phyloP scores from a whole-genome alignment of 2,113 vertebrate species.

The Clarias macrocephalus region DNA sequence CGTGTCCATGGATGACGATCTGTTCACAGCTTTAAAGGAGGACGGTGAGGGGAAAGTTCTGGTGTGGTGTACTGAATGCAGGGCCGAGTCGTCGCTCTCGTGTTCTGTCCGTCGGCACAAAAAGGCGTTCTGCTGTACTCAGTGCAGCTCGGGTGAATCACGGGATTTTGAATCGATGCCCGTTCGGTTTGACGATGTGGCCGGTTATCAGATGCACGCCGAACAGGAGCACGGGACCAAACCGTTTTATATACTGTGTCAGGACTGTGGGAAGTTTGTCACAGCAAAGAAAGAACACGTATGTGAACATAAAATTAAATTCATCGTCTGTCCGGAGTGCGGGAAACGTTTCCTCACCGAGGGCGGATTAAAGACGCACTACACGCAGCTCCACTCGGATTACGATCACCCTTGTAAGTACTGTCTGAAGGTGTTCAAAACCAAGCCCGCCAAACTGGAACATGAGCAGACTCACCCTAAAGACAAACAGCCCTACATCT shows the following conservation, averaged over 20 bases:
- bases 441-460: constrained; percentile 10
- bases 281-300: background rate
- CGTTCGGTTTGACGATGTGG: constrained; percentile 6
- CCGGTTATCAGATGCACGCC: constrained; percentile 25
- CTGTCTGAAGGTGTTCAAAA: constrained; percentile 34
- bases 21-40: constrained; percentile 11
- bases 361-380: background rate
- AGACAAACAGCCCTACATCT: constrained; percentile 10
- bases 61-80: constrained; percentile 33
- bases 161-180: background rate
- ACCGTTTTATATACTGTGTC: constrained; percentile 23
- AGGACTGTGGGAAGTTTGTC: constrained; percentile 13
- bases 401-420: constrained; percentile 30
- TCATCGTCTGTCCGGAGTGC: constrained; percentile 22
- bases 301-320: constrained; percentile 29
- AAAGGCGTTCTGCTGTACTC: constrained; percentile 24
- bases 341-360: constrained; percentile 25
- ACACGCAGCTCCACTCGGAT: constrained; percentile 13
- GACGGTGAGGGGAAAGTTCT: constrained; percentile 8
- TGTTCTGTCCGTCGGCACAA: constrained; percentile 15
- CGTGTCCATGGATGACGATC: constrained; percentile 9
- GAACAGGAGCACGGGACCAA: constrained; percentile 33
- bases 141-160: background rate
- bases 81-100: background rate
- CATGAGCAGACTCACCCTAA: constrained; percentile 35